Evolutionary conservation across 2,113 vertebrate species (phyloP), one percentile per base, ranked within the genome.

Genomic region (Caranx ignobilis): DNA sequence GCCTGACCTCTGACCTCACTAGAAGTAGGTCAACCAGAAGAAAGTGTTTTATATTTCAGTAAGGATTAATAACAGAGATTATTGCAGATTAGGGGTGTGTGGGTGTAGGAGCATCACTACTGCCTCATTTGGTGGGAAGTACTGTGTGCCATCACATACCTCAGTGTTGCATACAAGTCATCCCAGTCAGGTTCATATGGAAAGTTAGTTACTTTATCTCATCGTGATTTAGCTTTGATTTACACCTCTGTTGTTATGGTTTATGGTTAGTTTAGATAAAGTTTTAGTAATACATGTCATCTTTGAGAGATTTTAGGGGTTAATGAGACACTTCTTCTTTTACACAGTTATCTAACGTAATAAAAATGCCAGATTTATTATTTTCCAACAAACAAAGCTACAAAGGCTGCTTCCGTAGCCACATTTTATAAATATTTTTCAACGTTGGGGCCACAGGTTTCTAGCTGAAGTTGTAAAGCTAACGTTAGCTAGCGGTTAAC

Each of bases 401-500:
- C 0, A 61, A 39, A 11, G 55, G 11, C 69, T 35, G 54, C 16
- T 7, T 74, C 26, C 26, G 26, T 54, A 13, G 16, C 56, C 11
- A 26, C 21, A 41, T 50, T n/a, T 48, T 6, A 48, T 8, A 37
- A 16, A 50, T 6, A 48, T 18, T 5, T 43, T 57, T 12, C 43
- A n/a, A 18, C 61, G 16, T 11, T 2, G 18, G 32, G 47, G 67
- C 74, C 83, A 63, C 67, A 73, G 55, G 67, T 74, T 78, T 71
- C 15, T 37, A 73, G 56, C 67, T 86, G 43, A 81, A 88, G 78
- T 79, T 85, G 71, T 31, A 6, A 43, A 65, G 87, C 86, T 88
- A 89, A 82, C 19, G 89, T 79, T 87, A 87, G 89, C 84, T 85
- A 73, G 82, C 77, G 43, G 66, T 74, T 55, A 64, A 45, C 59